Conservation (phyloP, 2,888 invertebrate genomes). For the Drosophila dives region DNA sequence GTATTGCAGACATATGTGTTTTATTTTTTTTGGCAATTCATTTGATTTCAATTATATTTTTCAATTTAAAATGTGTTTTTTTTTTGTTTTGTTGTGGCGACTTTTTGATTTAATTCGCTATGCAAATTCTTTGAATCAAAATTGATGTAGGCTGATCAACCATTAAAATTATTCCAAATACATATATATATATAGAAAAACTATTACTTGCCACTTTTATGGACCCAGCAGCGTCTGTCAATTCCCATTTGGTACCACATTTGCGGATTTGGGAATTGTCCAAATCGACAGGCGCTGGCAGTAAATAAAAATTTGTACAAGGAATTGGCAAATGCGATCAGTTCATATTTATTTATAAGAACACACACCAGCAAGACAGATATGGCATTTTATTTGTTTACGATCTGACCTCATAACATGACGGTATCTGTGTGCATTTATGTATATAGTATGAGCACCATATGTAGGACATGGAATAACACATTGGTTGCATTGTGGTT, state of each 20-base stretch:
- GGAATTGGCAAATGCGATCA: constrained; percentile 28
- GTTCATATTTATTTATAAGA: constrained; percentile 48
- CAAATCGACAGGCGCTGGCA: constrained; percentile 2
- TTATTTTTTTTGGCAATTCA: constrained; percentile 27
- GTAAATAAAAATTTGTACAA: constrained; percentile 19
- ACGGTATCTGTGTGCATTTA: constrained; percentile 8
- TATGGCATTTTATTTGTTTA: constrained; percentile 67
- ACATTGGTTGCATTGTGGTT: constrained; percentile 22
- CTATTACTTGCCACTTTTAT: constrained; percentile 52
- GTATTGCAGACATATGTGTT: not conserved
- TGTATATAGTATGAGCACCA: constrained; percentile 14
- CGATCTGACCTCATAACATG: constrained; percentile 66
- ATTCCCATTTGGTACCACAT: constrained; percentile 5
- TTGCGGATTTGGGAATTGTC: constrained; percentile 6
- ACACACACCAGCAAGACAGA: constrained; percentile 17
- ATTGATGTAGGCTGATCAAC: constrained; percentile 15
- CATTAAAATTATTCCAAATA: constrained; percentile 21
- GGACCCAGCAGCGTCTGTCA: constrained; percentile 31
- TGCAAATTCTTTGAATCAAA: constrained; percentile 61
- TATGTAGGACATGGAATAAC: constrained; percentile 42
- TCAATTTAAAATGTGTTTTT: constrained; percentile 26
- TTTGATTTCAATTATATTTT: constrained; percentile 69
- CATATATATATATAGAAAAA: not conserved
- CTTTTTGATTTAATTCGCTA: constrained; percentile 30
- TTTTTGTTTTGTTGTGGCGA: constrained; percentile 5